Evolutionary conservation across 2,113 vertebrate genomes (phyloP).

Genomic region (Meriones unguiculatus): DNA sequence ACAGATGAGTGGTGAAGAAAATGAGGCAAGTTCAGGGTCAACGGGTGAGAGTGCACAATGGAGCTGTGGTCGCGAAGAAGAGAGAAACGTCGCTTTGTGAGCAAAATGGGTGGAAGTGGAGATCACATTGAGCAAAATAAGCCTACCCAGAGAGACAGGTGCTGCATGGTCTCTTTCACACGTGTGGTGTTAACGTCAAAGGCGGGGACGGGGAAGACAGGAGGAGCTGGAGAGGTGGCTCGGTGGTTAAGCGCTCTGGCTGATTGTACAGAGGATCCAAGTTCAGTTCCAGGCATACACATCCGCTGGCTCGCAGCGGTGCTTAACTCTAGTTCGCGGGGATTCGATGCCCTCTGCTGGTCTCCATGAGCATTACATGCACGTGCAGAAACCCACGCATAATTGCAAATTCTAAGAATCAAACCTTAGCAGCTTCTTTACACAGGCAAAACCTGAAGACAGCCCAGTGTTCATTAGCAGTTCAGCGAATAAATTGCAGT

Average conservation of each 20-base stretch:
- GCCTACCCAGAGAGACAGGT: not conserved
- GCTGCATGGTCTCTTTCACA: too few species aligned
- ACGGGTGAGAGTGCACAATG: not conserved
- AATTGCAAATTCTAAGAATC: not conserved
- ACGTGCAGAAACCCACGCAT: not conserved
- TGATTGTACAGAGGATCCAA: not conserved
- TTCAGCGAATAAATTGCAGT: not conserved
- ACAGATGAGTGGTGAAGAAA: not conserved
- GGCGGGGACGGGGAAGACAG: too few species aligned
- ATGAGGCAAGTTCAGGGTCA: not conserved
- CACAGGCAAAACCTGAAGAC: not conserved
- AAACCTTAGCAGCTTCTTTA: not conserved
- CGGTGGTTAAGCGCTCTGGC: too few species aligned
- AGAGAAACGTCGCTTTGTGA: not conserved
- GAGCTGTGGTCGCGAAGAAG: not conserved
- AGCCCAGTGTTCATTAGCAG: not conserved
- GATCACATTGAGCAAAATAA: not conserved
- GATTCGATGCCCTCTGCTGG: not conserved
- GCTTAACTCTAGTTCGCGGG: not conserved
- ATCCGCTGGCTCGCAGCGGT: not conserved
- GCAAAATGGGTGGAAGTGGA: not conserved
- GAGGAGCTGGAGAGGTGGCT: too few species aligned
- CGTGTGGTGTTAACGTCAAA: too few species aligned
- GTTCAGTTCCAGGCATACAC: not conserved
- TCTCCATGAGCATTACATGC: not conserved